Evolutionary conservation across 2,113 vertebrate species (phyloP), one percentile per base, ranked within the genome.

Genomic region (Lepisosteus osseus): DNA sequence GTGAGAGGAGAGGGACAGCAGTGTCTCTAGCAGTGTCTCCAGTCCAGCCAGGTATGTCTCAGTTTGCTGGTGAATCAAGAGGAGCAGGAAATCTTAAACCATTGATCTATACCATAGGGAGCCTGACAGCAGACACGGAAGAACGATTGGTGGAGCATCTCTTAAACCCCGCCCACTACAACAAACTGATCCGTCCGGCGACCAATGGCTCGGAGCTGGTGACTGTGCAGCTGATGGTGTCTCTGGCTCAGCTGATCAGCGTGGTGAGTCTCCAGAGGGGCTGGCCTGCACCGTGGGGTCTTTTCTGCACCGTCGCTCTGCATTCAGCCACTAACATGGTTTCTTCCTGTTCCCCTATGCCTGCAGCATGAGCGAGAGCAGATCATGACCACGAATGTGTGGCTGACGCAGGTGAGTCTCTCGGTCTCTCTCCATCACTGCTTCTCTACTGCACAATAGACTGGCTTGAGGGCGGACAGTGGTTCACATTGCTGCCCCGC

Each of bases 321-420:
- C 14, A 9, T 63, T 42, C 7, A 59, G 17, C 29, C 42, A 45
- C 54, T 40, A 41, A 15, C 6, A 6, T 14, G 56, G 29, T 29
- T 29, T 29, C 29, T 7, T 44, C 12, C 4, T 9, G 42, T 29
- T 13, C 3, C 29, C 7, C 54, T 59, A 55, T 5, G 1, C 74
- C 78, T 72, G 13, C 86, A 97, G 95, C 95, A 97, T 0, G 96
- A 97, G 77, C 82, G 96, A 79, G 96, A 97, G 72, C 96, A 97
- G 89, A 91, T 97, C 86, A 97, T 97, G 96, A 97, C 95, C 59
- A 97, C 96, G 1, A 97, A 97, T 0, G 96, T 97, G 61, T 97
- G 96, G 95, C 86, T 97, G 69, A 97, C 95, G 2, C 95, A 96
- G 95, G 96, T 97, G 73, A 90, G 90, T 59, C n/a, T 74, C 54